These are phyloP conservation scores for Chondrosia reniformis DNA, from an alignment of 37 sponge, comb jelly and placozoan species.

Conservation along the genomic window DNA sequence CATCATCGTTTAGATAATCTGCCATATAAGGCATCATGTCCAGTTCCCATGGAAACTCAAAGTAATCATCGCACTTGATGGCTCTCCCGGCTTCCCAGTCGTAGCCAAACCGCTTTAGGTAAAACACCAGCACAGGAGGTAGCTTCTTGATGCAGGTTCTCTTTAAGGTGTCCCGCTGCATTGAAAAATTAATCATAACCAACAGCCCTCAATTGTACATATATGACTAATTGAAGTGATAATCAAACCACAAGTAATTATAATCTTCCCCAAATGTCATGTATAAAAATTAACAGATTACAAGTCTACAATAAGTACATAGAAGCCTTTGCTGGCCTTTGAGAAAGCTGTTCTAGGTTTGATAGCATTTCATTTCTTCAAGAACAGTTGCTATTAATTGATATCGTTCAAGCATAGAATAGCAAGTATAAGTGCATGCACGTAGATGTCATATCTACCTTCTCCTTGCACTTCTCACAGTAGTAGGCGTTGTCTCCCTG, in stretches of 20 bases:
- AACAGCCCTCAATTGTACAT: background rate
- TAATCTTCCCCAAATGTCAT: no score
- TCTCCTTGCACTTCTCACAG: conserved; percentile 92
- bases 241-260: no score
- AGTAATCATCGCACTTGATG: conserved; percentile 89
- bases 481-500: conserved; percentile 96
- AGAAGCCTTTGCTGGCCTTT: no score
- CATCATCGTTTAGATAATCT: conserved; percentile 63
- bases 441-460: no score
- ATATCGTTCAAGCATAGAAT: no score
- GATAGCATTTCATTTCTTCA: no score
- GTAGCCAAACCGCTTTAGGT: conserved; percentile 91
- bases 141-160: conserved; percentile 88
- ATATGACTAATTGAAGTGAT: background rate
- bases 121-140: conserved; percentile 83
- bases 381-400: no score
- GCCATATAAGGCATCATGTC: conserved; percentile 94
- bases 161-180: conserved; percentile 86
- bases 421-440: no score
- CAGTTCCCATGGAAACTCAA: conserved; percentile 86
- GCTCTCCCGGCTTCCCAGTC: conserved; percentile 94
- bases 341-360: no score
- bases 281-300: no score
- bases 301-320: no score
- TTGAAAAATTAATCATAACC: background rate